Conservation (phyloP, 2,113 vertebrate species). For the Paedocypris sp. region DNA sequence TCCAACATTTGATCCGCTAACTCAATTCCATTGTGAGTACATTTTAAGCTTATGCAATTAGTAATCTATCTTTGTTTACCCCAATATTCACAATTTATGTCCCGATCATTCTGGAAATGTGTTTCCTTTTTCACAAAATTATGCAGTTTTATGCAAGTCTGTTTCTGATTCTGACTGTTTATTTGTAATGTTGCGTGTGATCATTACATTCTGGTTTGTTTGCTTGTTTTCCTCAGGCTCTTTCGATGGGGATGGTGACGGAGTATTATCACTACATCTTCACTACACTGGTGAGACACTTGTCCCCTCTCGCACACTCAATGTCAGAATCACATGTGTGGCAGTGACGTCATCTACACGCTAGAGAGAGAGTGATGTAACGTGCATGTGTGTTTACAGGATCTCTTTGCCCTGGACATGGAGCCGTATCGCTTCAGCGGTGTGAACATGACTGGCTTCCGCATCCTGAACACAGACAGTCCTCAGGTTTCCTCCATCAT, state of each 20-base stretch:
- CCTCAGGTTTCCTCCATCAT: slow-evolving; percentile 92
- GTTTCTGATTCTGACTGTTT: not conserved
- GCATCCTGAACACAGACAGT: slow-evolving; percentile 92
- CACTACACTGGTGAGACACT: slow-evolving; percentile 95
- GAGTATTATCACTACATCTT: slow-evolving; percentile 99
- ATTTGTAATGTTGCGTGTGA: not conserved
- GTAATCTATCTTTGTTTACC: no score
- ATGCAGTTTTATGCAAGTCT: no score
- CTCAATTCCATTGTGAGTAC: no score
- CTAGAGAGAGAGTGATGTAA: not conserved
- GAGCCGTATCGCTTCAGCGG: slow-evolving; percentile 95
- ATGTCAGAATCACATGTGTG: no score
- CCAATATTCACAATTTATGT: no score
- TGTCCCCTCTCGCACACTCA: no score
- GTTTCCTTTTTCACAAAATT: no score
- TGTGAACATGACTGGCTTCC: slow-evolving; percentile 96
- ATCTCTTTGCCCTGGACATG: slow-evolving; percentile 92
- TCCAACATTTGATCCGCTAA: no score
- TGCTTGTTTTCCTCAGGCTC: slow-evolving; percentile 58
- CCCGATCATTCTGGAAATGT: no score
- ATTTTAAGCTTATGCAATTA: no score
- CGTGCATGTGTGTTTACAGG: slow-evolving; percentile 55
- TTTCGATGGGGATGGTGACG: slow-evolving; percentile 99
- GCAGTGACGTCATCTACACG: no score
- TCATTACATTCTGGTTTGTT: not conserved